Evolutionary conservation across 2,888 invertebrate genomes (phyloP), one percentile per base, ranked within the genome.

Genomic region (Macaria liturata): DNA sequence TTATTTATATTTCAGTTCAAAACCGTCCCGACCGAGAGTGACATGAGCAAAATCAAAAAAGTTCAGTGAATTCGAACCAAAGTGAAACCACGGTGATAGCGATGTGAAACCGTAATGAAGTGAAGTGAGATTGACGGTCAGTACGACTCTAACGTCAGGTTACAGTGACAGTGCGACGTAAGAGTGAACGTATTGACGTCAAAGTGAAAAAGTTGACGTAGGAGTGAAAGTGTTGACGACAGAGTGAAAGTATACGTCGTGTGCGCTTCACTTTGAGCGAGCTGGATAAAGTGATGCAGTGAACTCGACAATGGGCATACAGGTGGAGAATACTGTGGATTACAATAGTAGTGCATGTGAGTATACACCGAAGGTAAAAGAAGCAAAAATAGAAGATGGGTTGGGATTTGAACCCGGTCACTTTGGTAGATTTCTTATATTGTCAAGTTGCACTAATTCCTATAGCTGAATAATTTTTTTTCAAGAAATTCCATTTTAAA

Each of bases 281-380:
- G 65, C 59, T 42, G 46, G 49, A 44, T 61, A 63, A 58, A 62
- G 68, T 69, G 63, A 66, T 64, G 65, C 56, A 64, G 66, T 69
- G 68, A 66, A 61, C 49, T 57, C 63, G 64, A 68, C 69, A 72
- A 91, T 91, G 91, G 90, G 90, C 71, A 91, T 91, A 81, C 91
- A 91, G 80, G 88, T 91, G 76, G 91, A 91, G 67, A 90, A 81
- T 79, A 81, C 80, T 76, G 83, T 90, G 64, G 83, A 78, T 75
- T 91, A 90, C 78, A 89, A 79, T 76, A 86, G 75, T 75, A 88
- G 77, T 79, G 83, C 89, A 84, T 91, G 91, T 91, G 81, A 91
- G 91, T 90, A 54, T 42, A 7, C 42, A 9, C 2, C 34, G 34
- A 2, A 7, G 4, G 20, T 20, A 20, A 20, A 20, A 20, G 20